Conservation (phyloP, 1,140 invertebrate genomes). For the Cherax quadricarinatus region DNA sequence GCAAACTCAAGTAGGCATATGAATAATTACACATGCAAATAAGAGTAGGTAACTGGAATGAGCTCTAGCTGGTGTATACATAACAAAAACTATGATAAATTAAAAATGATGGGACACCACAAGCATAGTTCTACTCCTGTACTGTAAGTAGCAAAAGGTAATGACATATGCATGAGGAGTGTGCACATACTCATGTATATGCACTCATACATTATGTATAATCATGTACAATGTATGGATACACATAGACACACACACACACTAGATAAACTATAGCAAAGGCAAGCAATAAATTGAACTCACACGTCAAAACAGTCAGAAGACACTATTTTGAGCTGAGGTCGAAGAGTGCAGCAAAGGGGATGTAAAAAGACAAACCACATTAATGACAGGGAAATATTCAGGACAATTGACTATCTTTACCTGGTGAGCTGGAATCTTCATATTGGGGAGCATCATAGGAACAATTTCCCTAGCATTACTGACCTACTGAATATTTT, state of each 20-base stretch:
- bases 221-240: not conserved
- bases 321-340: constrained; percentile 65
- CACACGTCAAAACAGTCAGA: constrained; percentile 56
- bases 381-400: not conserved
- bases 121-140: no score
- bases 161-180: no score
- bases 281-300: constrained; percentile 24
- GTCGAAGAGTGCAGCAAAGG: constrained; percentile 39
- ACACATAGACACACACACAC: no score
- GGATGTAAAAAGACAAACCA: constrained; percentile 7
- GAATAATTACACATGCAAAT: no score
- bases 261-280: not conserved
- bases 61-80: no score
- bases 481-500: not conserved
- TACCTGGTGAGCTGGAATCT: not conserved
- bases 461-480: not conserved
- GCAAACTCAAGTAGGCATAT: no score
- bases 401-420: not conserved
- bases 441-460: not conserved
- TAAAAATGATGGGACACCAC: no score
- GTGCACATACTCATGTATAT: no score
- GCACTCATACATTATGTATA: not conserved
- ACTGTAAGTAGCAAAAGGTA: no score
- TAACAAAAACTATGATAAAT: no score
- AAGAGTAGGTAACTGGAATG: no score